phyloP scores from a whole-genome alignment of 2,113 vertebrate species.

The Fregata magnificens region DNA sequence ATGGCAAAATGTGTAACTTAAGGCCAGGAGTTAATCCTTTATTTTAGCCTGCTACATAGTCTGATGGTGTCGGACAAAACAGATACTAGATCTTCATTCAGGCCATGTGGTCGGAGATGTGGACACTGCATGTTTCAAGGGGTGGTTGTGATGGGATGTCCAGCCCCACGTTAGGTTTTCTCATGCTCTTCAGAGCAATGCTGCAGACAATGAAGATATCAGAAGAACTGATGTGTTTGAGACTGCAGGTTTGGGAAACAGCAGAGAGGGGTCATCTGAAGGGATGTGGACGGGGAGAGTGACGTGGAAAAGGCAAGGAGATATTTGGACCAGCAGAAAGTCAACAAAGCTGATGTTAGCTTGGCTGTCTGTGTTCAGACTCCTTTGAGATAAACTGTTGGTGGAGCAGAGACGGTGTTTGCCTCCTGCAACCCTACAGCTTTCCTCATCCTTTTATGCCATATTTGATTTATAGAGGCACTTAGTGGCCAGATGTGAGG shows the following conservation, averaged over 20 bases:
- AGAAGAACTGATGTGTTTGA: background rate
- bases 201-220: background rate
- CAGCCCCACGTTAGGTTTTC: background rate
- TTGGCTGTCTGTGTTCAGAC: background rate
- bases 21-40: background rate
- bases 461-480: constrained; percentile 45
- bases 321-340: background rate
- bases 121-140: background rate
- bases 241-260: background rate
- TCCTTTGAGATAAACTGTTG: background rate
- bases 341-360: background rate
- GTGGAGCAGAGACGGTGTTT: background rate
- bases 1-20: background rate
- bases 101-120: background rate
- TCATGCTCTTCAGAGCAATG: background rate
- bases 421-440: background rate
- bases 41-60: background rate
- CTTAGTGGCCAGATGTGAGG: constrained; percentile 35
- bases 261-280: background rate
- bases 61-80: background rate
- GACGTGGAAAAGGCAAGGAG: background rate
- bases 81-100: background rate
- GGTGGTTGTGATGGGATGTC: background rate
- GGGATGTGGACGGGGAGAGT: background rate
- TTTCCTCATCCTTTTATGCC: constrained; percentile 22